Evolutionary conservation across 2,888 invertebrate genomes (phyloP).

Genomic region (Elegia similella): DNA sequence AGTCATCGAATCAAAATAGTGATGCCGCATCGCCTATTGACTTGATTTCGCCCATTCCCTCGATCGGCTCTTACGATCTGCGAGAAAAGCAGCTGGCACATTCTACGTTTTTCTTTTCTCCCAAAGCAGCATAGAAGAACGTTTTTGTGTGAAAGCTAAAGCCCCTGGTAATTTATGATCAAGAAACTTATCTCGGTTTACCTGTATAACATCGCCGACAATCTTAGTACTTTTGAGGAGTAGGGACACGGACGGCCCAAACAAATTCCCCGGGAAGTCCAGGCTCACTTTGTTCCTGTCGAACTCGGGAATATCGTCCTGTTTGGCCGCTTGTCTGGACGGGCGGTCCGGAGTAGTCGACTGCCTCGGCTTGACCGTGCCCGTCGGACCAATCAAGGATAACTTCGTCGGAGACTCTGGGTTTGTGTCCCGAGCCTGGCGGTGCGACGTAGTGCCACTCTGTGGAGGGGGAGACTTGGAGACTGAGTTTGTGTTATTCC

Average conservation of each 20-base stretch:
- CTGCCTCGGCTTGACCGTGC: constrained; percentile 25
- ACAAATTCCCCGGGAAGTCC: constrained; percentile 84
- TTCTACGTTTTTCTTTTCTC: too few relatives aligned
- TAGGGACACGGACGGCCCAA: constrained; percentile 85
- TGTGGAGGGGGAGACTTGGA: constrained; percentile 28
- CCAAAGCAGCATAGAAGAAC: too few relatives aligned
- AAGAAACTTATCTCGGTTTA: constrained; percentile 39
- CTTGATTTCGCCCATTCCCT: too few relatives aligned
- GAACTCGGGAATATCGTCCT: constrained; percentile 82
- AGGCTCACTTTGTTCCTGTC: constrained; percentile 85
- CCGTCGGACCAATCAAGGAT: constrained; percentile 20
- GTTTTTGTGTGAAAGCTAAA: too few relatives aligned
- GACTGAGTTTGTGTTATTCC: constrained; percentile 17
- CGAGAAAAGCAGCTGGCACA: too few relatives aligned
- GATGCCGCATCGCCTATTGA: too few relatives aligned
- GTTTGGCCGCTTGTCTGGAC: constrained; percentile 43
- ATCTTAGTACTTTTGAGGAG: constrained; percentile 85
- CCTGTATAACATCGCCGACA: constrained; percentile 85
- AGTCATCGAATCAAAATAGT: too few relatives aligned
- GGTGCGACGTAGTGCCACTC: constrained; percentile 64
- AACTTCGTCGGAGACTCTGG: constrained; percentile 24
- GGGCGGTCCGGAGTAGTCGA: constrained; percentile 23
- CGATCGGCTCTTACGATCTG: too few relatives aligned
- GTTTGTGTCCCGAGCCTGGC: constrained; percentile 39
- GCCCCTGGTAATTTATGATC: too few relatives aligned